Percentiles rank a stretch among this genome's conserved stretches.
These are phyloP conservation scores for Hypena proboscidalis DNA, from an alignment of 2,888 invertebrate genomes.

Conservation along the genomic window DNA sequence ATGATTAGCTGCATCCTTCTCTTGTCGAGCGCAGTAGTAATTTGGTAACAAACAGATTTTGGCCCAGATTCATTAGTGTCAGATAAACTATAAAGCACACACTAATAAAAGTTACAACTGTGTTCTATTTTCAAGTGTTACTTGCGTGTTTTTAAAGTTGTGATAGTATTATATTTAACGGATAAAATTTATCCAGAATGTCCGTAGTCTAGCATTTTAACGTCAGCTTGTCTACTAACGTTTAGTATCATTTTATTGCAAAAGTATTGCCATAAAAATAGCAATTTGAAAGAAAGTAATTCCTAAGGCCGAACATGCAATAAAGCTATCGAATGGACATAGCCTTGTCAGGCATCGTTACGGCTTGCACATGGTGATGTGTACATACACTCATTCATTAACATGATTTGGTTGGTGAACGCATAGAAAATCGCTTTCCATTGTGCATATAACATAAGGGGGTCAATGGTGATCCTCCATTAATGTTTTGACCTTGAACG, in stretches of 20 bases:
- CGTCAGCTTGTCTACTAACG: too few relatives aligned
- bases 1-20: too few relatives aligned
- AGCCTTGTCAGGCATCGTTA: slow-evolving; percentile 48
- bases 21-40: too few relatives aligned
- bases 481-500: slow-evolving; percentile 61
- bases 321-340: slow-evolving; percentile 18
- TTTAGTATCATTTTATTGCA: slow-evolving; percentile 19
- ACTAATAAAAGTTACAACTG: too few relatives aligned
- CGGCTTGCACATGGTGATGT: slow-evolving; percentile 55
- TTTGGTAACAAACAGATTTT: too few relatives aligned
- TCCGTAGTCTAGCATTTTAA: too few relatives aligned
- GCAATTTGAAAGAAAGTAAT: slow-evolving; percentile 19
- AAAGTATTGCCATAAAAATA: slow-evolving; percentile 21
- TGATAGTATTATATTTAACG: too few relatives aligned
- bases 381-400: slow-evolving; percentile 60
- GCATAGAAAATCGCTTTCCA: slow-evolving; percentile 75
- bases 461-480: slow-evolving; percentile 57
- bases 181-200: too few relatives aligned
- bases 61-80: too few relatives aligned
- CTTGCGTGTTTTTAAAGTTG: too few relatives aligned
- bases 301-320: slow-evolving; percentile 19
- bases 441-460: slow-evolving; percentile 63
- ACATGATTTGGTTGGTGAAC: slow-evolving; percentile 71
- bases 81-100: too few relatives aligned
- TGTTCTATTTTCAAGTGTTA: too few relatives aligned